Evolutionary conservation across 2,797 vertebrate genomes (phyloP).

Genomic region (Coregonus sp.): DNA sequence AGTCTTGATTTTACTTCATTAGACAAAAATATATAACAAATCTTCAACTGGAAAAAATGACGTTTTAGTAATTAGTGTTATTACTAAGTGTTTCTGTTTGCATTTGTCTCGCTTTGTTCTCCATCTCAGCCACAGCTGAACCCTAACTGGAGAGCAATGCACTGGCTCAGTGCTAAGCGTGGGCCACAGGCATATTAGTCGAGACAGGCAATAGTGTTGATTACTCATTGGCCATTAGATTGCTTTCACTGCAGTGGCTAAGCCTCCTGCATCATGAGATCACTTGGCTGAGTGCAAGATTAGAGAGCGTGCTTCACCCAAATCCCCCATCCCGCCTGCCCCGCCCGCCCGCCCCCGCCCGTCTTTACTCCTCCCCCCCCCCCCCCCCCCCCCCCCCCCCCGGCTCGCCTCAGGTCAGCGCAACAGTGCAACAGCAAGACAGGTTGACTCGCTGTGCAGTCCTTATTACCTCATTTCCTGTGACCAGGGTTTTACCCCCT

Average conservation of each 20-base stretch:
- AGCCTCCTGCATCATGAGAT: constrained; percentile 82
- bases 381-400: constrained; percentile 23
- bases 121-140: not conserved
- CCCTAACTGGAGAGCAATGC: not conserved
- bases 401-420: constrained; percentile 70
- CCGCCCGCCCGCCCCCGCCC: constrained; percentile 51
- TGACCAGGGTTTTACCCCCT: constrained; percentile 76
- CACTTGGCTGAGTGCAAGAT: constrained; percentile 80
- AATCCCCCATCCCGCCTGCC: constrained; percentile 52
- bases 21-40: not conserved
- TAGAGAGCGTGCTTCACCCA: constrained; percentile 77
- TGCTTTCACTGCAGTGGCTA: constrained; percentile 81
- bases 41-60: not conserved
- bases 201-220: constrained; percentile 85
- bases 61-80: not conserved
- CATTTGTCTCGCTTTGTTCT: not conserved
- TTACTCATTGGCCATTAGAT: constrained; percentile 86
- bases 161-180: not conserved
- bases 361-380: constrained; percentile 49
- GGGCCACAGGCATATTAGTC: constrained; percentile 72
- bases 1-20: not conserved
- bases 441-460: constrained; percentile 76
- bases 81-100: not conserved
- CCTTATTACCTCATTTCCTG: constrained; percentile 82
- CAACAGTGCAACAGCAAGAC: constrained; percentile 62